Evolutionary conservation across 2,113 vertebrate genomes (phyloP).

Genomic region (Mus spicilegus): DNA sequence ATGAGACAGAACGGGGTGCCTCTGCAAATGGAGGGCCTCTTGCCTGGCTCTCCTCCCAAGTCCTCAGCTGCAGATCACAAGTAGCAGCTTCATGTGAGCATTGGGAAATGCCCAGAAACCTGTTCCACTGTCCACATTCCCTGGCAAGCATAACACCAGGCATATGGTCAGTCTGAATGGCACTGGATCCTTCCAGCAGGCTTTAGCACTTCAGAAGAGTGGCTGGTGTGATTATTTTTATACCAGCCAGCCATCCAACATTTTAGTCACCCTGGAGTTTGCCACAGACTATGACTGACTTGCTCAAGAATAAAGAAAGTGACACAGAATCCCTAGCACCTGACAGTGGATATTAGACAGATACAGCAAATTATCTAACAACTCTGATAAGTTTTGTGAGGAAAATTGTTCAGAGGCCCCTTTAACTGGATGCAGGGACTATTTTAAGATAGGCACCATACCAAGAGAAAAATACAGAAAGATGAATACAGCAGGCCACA

Average conservation of each 20-base stretch:
- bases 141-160: background rate
- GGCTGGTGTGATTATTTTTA: constrained; percentile 34
- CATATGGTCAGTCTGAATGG: constrained; percentile 56
- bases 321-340: background rate
- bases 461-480: background rate
- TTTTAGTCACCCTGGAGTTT: background rate
- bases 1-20: background rate
- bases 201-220: constrained; percentile 8
- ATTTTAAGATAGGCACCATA: background rate
- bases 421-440: background rate
- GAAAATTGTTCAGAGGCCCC: background rate
- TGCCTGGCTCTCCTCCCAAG: constrained; percentile 23
- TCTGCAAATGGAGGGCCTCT: background rate
- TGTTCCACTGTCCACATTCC: background rate
- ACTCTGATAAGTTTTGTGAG: background rate
- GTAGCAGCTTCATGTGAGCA: background rate
- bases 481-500: background rate
- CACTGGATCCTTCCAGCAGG: constrained; percentile 7
- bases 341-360: background rate
- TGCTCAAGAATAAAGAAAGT: background rate
- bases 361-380: background rate
- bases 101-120: constrained; percentile 37
- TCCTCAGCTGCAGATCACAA: constrained; percentile 28
- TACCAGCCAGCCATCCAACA: constrained; percentile 1
- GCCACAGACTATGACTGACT: background rate